Base-by-base conservation (phyloP, 2,888 invertebrate species). In the Mythimna loreyi region DNA sequence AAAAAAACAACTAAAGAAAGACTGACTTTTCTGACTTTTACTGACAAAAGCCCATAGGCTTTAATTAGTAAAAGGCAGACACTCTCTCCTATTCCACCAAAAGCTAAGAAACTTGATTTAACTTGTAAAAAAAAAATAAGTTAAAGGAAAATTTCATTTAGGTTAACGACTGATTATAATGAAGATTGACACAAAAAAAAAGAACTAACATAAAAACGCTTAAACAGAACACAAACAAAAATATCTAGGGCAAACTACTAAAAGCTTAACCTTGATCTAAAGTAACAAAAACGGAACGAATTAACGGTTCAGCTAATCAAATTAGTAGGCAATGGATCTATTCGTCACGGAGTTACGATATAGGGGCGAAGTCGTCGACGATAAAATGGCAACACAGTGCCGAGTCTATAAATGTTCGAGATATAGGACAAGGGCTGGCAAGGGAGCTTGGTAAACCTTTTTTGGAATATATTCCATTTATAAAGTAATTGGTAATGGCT, bases 301-400 rank as follows among this genome's bases (percentile, higher is more conserved):
- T 78, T 79, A 81, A 84, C 76, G 43, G 58, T 69, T 56, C 33
- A 57, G 59, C 69, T 83, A 77, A 83, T 84, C 76, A 77, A 84
- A 83, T 83, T 83, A 84, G 84, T 76, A 75, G 64, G 67, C 71
- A 53, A 72, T 76, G 61, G 67, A 67, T 72, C 76, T 52, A 71
- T 76, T 57, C 65, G 66, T 73, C 68, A 76, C 76, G 53, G 67
- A 74, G 67, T 83, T 81, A 81, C 76, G 74, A 76, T 65, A 63
- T 70, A 45, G 28, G 55, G 57, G 64, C 68, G 71, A 75, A 79
- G 57, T 73, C 53, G 55, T 40, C 63, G 72, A 45, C 72, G 68
- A 63, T 83, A 83, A 85, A 85, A 75, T 69, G 72, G 62, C 76
- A 74, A 77, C 70, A 74, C 67, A 68, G 76, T 71, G 36, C 53